phyloP scores from a whole-genome alignment of 2,113 vertebrate genomes.

The Sigmodon hispidus region DNA sequence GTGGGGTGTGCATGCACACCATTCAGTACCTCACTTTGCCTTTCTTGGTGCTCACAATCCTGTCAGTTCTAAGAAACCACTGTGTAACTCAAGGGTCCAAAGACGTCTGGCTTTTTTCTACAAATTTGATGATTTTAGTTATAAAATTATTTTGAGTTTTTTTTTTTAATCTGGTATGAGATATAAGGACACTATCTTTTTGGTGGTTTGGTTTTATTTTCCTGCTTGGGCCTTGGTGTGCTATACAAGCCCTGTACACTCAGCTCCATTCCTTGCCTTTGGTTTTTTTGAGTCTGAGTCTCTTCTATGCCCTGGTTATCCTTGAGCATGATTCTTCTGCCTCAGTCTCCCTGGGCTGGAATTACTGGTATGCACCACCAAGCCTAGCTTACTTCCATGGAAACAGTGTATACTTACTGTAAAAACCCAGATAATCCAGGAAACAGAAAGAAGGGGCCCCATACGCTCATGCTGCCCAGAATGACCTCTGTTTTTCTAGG shows the following conservation, averaged over 20 bases:
- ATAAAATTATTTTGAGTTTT: conserved; percentile 3
- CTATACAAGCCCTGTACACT: too few relatives aligned
- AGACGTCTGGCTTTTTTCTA: not conserved
- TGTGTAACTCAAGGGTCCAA: not conserved
- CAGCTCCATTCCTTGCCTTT: not conserved
- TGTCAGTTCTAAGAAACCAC: not conserved
- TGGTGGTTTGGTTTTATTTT: not conserved
- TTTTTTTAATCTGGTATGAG: not conserved
- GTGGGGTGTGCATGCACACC: not conserved
- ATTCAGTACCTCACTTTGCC: not conserved
- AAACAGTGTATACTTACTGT: not conserved
- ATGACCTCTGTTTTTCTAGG: not conserved
- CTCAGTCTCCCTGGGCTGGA: not conserved
- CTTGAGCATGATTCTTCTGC: too few relatives aligned
- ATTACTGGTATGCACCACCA: too few relatives aligned
- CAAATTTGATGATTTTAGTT: conserved; percentile 24
- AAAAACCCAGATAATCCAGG: not conserved
- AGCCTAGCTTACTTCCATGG: not conserved
- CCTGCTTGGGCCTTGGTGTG: not conserved
- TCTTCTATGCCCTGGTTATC: not conserved
- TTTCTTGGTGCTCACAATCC: not conserved
- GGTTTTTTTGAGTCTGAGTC: not conserved
- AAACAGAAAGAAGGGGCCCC: not conserved
- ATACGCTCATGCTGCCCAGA: not conserved
- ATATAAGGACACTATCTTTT: not conserved